Conservation (phyloP, 1,140 invertebrate species). For the Cyrtorhinus lividipennis region DNA sequence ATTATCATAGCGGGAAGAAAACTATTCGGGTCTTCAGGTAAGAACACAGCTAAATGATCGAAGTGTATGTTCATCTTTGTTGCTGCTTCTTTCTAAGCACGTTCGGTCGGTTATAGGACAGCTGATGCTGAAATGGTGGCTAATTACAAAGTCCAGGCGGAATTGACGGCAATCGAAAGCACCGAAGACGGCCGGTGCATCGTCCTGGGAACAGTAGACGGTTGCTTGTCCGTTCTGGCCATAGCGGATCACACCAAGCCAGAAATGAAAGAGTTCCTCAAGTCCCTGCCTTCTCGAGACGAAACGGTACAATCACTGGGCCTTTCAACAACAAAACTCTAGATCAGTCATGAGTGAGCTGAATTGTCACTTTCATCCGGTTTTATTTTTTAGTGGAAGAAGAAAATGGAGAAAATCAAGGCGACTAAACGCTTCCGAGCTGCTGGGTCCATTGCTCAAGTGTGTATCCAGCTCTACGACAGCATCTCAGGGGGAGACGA, state of each 20-base stretch:
- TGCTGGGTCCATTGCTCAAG: slow-evolving; percentile 38
- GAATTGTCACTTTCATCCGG: not conserved
- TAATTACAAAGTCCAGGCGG: slow-evolving; percentile 83
- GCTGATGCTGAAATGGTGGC: slow-evolving; percentile 77
- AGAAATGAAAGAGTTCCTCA: slow-evolving; percentile 49
- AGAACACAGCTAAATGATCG: no score
- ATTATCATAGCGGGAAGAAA: slow-evolving; percentile 89
- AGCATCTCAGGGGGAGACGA: slow-evolving; percentile 11
- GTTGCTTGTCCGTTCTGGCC: slow-evolving; percentile 79
- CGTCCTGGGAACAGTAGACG: slow-evolving; percentile 82
- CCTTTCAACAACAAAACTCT: no score
- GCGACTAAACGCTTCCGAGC: slow-evolving; percentile 51
- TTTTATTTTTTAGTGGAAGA: slow-evolving; percentile 43
- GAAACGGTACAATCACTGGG: slow-evolving; percentile 39
- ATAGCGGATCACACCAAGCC: slow-evolving; percentile 64
- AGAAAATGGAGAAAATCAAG: slow-evolving; percentile 47
- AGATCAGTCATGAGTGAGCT: no score
- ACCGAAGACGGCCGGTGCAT: slow-evolving; percentile 67
- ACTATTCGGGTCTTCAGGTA: slow-evolving; percentile 81
- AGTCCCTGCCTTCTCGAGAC: slow-evolving; percentile 52
- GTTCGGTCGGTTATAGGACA: no score
- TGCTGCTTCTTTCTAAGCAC: slow-evolving; percentile 1
- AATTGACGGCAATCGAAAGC: slow-evolving; percentile 71
- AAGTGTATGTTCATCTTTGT: slow-evolving; percentile 23
- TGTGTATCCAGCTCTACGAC: slow-evolving; percentile 25